Percentiles rank a stretch among this genome's conserved stretches.
phyloP scores from a whole-genome alignment of 2,113 vertebrate genomes.

The Camelus bactrianus region DNA sequence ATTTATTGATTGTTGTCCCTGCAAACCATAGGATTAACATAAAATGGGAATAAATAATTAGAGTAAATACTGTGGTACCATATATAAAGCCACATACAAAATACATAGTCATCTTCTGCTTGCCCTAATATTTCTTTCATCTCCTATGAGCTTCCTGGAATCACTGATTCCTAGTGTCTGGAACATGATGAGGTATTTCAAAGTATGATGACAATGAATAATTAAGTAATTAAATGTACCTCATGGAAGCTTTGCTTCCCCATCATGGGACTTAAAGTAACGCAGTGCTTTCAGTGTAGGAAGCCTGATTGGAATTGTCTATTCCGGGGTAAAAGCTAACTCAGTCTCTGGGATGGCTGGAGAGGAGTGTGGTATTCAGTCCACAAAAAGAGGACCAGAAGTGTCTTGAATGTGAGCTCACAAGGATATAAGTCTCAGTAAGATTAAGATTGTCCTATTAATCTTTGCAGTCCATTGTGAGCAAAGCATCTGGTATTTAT shows the following conservation, averaged over 20 bases:
- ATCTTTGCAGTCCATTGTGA: not conserved
- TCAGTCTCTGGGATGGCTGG: not conserved
- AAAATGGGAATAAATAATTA: not conserved
- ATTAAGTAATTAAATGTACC: not conserved
- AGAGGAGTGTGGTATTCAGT: not conserved
- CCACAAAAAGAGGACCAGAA: not conserved
- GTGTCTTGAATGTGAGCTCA: not conserved
- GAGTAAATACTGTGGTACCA: not conserved
- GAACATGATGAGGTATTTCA: not conserved
- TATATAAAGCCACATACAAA: not conserved
- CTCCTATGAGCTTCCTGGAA: not conserved
- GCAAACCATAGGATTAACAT: not conserved
- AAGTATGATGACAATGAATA: not conserved
- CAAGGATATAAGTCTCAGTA: not conserved
- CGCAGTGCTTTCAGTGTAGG: not conserved
- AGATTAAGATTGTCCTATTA: not conserved
- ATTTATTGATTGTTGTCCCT: not conserved
- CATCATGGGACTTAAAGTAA: not conserved
- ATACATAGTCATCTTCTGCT: not conserved
- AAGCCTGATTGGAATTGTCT: not conserved
- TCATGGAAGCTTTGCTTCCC: not conserved
- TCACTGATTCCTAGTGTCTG: not conserved
- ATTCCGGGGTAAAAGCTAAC: not conserved
- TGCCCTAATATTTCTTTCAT: not conserved
- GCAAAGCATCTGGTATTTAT: not conserved